These are phyloP conservation scores for Vulpes lagopus DNA, from an alignment of 2,113 vertebrate species.

Conservation along the genomic window DNA sequence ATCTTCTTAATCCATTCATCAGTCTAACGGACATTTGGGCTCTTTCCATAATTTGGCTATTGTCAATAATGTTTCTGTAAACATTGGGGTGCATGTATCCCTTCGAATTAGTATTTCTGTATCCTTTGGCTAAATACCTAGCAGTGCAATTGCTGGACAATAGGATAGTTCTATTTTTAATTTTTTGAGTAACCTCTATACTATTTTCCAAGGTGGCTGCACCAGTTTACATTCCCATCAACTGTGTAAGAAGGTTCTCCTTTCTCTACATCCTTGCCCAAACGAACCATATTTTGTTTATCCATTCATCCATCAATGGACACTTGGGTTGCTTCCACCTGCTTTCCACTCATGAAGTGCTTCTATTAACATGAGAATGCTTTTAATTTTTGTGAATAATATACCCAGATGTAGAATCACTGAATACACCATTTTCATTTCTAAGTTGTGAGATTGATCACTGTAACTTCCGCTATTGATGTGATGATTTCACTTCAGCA, in stretches of 20 bases:
- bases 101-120: neutral
- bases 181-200: neutral
- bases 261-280: neutral
- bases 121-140: neutral
- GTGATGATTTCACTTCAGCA: neutral
- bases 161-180: neutral
- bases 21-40: neutral
- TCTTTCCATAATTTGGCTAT: neutral
- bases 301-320: neutral
- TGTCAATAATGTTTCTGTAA: neutral
- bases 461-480: neutral
- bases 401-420: neutral
- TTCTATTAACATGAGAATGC: neutral
- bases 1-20: neutral
- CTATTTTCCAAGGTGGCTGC: neutral
- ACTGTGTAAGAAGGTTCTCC: neutral
- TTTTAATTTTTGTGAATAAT: neutral
- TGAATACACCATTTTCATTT: neutral
- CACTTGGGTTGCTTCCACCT: neutral
- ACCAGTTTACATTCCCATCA: neutral
- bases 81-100: neutral
- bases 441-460: neutral
- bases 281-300: neutral
- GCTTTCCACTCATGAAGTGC: neutral
- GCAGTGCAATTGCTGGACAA: neutral